Percentiles rank a stretch among this genome's conserved stretches.
phyloP scores from a whole-genome alignment of 2,113 vertebrate species.

The Rhagologus leucostigma region DNA sequence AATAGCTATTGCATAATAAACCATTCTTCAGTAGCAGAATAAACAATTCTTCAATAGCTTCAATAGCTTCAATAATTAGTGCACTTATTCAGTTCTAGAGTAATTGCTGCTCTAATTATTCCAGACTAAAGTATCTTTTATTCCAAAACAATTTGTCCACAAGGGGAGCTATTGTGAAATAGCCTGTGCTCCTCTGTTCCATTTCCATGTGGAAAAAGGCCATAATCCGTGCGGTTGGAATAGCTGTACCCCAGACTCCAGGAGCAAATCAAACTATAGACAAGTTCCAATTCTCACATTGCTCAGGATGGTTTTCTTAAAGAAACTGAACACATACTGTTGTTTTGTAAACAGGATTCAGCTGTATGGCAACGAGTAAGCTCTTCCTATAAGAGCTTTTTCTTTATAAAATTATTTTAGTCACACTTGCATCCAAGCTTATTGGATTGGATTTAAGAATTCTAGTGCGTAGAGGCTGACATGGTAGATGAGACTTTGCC shows the following conservation, averaged over 20 bases:
- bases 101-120: conserved; percentile 56
- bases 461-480: neutral
- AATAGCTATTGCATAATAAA: conserved; percentile 48
- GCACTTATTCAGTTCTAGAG: conserved; percentile 42
- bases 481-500: conserved; percentile 1
- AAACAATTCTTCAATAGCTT: no score
- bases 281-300: neutral
- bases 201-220: conserved; percentile 43
- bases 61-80: no score
- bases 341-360: conserved; percentile 26
- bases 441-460: conserved; percentile 16
- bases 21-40: no score
- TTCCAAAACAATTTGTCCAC: conserved; percentile 53
- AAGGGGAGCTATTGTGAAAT: conserved; percentile 60
- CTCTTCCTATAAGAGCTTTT: neutral
- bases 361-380: neutral
- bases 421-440: neutral
- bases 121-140: conserved; percentile 54
- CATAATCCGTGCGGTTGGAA: neutral
- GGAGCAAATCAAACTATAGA: neutral
- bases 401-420: conserved; percentile 24
- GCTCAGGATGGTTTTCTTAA: neutral
- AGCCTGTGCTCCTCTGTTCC: neutral
- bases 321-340: neutral
- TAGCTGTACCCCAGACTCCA: neutral